phyloP scores from a whole-genome alignment of 1,140 invertebrate genomes.

The Thaumatotibia leucotreta region DNA sequence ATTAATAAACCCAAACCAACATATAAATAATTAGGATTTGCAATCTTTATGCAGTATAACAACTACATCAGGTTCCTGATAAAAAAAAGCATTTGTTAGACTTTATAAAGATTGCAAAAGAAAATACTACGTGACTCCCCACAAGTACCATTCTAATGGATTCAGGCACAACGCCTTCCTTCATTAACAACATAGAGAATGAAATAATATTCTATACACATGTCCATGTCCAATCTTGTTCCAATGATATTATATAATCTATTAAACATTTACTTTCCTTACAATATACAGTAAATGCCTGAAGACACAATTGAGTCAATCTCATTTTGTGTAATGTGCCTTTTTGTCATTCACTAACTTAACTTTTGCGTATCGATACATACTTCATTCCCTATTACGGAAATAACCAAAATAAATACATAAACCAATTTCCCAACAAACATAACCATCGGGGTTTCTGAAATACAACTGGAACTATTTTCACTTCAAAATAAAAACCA shows the following conservation, averaged over 20 bases:
- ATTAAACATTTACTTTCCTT: too few species aligned
- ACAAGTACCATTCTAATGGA: background rate
- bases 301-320: background rate
- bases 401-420: background rate
- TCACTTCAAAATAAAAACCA: background rate
- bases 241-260: too few species aligned
- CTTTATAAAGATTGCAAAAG: slow-evolving; percentile 7
- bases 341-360: background rate
- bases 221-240: too few species aligned
- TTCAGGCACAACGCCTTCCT: background rate
- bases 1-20: slow-evolving; percentile 18
- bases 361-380: too few species aligned
- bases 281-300: too few species aligned
- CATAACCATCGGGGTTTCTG: background rate
- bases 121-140: background rate
- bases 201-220: too few species aligned
- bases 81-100: background rate
- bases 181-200: background rate
- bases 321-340: background rate
- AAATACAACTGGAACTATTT: background rate
- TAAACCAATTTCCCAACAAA: background rate
- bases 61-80: background rate
- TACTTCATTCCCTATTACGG: background rate
- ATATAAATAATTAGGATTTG: slow-evolving; percentile 16
- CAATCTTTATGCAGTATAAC: background rate